Conservation (phyloP, 2,113 vertebrate genomes). For the Cyanoramphus novaezelandiae region DNA sequence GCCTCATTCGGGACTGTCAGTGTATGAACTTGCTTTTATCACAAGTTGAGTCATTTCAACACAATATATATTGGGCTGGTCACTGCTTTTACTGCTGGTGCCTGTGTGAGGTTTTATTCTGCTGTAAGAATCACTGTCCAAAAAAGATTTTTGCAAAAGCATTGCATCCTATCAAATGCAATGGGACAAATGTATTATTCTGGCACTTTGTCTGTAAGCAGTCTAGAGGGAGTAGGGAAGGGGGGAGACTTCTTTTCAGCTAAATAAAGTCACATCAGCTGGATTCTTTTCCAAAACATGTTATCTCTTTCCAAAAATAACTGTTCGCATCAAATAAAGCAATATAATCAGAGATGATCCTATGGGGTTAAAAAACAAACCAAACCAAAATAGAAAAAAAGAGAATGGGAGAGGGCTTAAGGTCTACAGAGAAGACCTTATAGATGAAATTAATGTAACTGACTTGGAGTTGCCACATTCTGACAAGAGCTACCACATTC, state of each 20-base stretch:
- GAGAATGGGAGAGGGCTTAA: no score
- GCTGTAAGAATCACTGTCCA: background rate
- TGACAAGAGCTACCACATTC: background rate
- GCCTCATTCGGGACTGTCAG: background rate
- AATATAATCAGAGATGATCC: background rate
- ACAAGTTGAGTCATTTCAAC: background rate
- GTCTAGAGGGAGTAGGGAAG: accelerated
- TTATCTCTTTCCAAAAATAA: background rate
- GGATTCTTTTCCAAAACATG: background rate
- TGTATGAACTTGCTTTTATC: background rate
- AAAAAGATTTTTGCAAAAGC: background rate
- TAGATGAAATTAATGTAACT: background rate
- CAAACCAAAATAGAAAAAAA: no score
- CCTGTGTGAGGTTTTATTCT: background rate
- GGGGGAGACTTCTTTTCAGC: accelerated
- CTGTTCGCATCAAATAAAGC: background rate
- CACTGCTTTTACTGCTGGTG: background rate
- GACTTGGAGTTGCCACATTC: background rate
- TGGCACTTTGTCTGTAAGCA: background rate
- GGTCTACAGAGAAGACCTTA: background rate
- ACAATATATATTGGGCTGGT: background rate
- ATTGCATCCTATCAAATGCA: background rate
- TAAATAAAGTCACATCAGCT: background rate
- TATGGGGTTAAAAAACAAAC: background rate
- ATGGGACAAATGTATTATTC: background rate